These are phyloP conservation scores for Anser brachyrhynchus DNA, from an alignment of 2,113 vertebrate genomes.

Conservation along the genomic window DNA sequence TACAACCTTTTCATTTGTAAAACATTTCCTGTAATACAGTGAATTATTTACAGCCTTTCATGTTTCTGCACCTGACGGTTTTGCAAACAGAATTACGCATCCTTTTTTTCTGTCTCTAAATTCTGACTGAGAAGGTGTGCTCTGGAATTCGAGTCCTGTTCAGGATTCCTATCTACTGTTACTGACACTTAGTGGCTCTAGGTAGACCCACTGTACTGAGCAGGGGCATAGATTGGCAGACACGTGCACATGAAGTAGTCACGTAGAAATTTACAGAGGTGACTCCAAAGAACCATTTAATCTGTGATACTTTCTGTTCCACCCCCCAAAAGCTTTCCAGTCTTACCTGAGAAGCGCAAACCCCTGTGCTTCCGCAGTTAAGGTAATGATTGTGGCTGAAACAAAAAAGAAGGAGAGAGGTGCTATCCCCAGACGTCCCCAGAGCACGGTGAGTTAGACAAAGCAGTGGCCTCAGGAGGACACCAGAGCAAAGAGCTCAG, in stretches of 20 bases:
- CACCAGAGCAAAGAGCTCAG: not conserved
- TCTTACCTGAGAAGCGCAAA: no score
- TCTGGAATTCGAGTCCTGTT: not conserved
- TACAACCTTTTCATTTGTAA: constrained; percentile 54
- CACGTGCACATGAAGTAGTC: no score
- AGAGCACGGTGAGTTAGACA: not conserved
- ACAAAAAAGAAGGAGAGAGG: no score
- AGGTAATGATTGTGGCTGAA: no score
- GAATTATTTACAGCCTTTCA: constrained; percentile 38
- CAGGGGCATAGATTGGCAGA: not conserved
- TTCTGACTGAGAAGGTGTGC: not conserved
- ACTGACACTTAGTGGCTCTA: not conserved
- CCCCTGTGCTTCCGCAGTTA: no score
- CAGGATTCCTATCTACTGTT: not conserved
- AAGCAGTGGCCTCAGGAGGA: rapidly evolving
- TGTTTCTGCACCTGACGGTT: not conserved
- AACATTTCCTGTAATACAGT: not conserved
- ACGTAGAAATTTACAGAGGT: no score
- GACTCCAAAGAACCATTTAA: no score
- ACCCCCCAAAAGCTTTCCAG: no score
- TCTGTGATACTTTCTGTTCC: no score
- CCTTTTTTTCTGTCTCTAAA: not conserved
- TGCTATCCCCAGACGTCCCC: not conserved
- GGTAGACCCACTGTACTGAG: not conserved
- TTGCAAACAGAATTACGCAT: not conserved